These are phyloP conservation scores for Ceriagrion tenellum DNA, from an alignment of 2,888 invertebrate genomes.

Conservation along the genomic window DNA sequence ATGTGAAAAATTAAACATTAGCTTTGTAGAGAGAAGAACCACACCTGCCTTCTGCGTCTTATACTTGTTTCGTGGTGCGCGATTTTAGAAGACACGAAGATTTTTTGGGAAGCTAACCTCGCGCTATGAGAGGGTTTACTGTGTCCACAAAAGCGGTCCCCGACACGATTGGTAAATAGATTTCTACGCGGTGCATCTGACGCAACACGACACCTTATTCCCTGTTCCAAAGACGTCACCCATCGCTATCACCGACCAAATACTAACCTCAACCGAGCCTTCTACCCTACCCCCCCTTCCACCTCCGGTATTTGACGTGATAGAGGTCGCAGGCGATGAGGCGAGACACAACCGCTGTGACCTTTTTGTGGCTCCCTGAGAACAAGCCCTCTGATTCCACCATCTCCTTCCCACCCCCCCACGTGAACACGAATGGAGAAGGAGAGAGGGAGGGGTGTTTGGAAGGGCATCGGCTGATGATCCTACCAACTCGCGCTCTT, in stretches of 20 bases:
- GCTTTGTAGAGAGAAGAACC: too few species aligned
- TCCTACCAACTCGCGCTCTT: too few species aligned
- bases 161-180: too few species aligned
- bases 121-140: too few species aligned
- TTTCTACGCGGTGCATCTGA: neutral
- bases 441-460: neutral
- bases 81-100: too few species aligned
- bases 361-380: conserved; percentile 19
- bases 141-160: too few species aligned
- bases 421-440: neutral
- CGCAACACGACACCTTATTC: neutral
- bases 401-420: neutral
- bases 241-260: neutral
- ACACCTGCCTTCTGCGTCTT: too few species aligned
- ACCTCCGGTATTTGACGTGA: conserved; percentile 41
- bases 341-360: conserved; percentile 57
- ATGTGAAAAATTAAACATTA: too few species aligned
- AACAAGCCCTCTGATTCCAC: neutral
- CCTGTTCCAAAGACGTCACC: neutral
- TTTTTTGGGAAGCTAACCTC: too few species aligned
- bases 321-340: conserved; percentile 55
- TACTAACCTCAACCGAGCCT: neutral
- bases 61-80: too few species aligned
- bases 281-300: neutral
- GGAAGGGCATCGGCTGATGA: neutral